Conservation (phyloP, 2,888 invertebrate genomes). For the Sinelater perroti region DNA sequence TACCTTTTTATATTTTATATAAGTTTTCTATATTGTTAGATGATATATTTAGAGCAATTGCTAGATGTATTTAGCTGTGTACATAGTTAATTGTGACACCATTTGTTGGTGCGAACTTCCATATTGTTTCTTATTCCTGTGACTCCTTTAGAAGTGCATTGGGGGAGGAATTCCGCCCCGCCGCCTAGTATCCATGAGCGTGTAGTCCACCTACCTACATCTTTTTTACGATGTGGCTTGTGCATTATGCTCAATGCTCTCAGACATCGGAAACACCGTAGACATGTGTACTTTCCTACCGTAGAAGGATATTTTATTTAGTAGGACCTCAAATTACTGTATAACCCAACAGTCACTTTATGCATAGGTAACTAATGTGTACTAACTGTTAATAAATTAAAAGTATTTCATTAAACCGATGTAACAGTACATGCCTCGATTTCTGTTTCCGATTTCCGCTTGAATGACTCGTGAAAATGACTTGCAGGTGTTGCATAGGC, state of each 20-base stretch:
- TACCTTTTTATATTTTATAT: slow-evolving; percentile 37
- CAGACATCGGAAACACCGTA: no score
- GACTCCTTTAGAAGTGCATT: no score
- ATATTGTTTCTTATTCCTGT: background rate
- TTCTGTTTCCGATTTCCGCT: no score
- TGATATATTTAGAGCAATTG: slow-evolving; percentile 31
- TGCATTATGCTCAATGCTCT: no score
- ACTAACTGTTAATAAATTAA: slow-evolving; percentile 36
- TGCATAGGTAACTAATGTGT: slow-evolving; percentile 31
- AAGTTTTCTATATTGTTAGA: slow-evolving; percentile 33
- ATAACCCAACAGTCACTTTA: slow-evolving; percentile 26
- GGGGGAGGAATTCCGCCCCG: no score
- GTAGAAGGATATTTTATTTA: slow-evolving; percentile 22
- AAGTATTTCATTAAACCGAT: slow-evolving; percentile 26
- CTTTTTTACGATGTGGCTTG: background rate
- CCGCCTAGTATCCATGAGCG: no score
- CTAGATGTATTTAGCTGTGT: slow-evolving; percentile 30
- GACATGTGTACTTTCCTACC: slow-evolving; percentile 16
- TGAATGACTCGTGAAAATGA: no score
- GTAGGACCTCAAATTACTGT: slow-evolving; percentile 15
- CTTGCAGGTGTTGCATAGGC: no score
- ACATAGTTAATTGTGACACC: slow-evolving; percentile 22
- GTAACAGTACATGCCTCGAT: background rate
- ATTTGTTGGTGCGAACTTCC: slow-evolving; percentile 3
- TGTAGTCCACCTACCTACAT: background rate